Conservation (phyloP, 2,113 vertebrate species). For the Zeus faber region DNA sequence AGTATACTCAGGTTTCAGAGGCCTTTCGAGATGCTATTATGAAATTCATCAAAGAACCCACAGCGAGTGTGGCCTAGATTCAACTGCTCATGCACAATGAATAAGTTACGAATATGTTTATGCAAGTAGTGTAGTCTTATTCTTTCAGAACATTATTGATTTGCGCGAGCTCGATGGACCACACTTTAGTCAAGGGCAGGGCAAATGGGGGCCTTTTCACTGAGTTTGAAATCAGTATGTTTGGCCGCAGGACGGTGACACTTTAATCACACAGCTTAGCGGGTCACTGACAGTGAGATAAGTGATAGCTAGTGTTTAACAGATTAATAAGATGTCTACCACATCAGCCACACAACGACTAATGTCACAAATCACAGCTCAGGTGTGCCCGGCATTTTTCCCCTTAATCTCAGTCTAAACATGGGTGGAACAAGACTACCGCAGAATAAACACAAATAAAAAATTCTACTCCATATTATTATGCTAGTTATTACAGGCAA, state of each 20-base stretch:
- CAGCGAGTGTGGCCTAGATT: slow-evolving; percentile 64
- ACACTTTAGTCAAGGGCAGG: slow-evolving; percentile 44
- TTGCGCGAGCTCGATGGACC: slow-evolving; percentile 28
- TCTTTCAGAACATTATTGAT: slow-evolving; percentile 62
- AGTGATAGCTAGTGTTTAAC: slow-evolving; percentile 13
- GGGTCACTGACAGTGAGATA: slow-evolving; percentile 16
- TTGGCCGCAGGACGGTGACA: slow-evolving; percentile 21
- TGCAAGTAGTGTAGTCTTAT: slow-evolving; percentile 57
- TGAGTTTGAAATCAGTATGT: slow-evolving; percentile 27
- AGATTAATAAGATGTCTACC: slow-evolving; percentile 40
- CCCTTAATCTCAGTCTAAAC: no score
- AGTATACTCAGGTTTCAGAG: slow-evolving; percentile 39
- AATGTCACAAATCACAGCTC: no score
- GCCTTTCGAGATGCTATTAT: slow-evolving; percentile 51
- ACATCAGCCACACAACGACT: slow-evolving; percentile 6
- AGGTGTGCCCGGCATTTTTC: no score
- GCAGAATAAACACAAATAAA: no score
- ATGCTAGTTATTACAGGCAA: no score
- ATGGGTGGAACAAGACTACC: no score
- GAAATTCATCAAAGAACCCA: slow-evolving; percentile 53
- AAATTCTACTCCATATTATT: no score
- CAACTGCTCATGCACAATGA: slow-evolving; percentile 50
- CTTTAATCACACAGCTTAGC: slow-evolving; percentile 45
- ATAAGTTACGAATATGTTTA: slow-evolving; percentile 70
- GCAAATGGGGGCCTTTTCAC: slow-evolving; percentile 34